Base-by-base conservation (phyloP, 2,888 invertebrate genomes). In the Drosophila tripunctata region DNA sequence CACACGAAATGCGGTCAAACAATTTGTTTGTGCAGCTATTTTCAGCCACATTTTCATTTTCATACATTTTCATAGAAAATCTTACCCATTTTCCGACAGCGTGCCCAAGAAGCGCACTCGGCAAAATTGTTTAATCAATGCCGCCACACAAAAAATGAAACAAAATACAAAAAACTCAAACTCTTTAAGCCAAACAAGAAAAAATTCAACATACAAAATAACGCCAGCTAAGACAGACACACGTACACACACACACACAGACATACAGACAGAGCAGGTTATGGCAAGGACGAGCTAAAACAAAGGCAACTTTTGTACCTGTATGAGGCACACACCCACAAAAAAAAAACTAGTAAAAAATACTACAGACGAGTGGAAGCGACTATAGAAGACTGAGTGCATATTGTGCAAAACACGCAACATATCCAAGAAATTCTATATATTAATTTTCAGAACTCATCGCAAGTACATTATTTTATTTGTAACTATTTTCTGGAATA, bases 1-100 rank as follows among this genome's bases (percentile, higher is more conserved):
- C 66, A 60, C 67, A 75, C n/a, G n/a, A 75, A 81, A 78, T 86
- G 81, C 81, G 81, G 81, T 81, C 81, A 81, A 81, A 81, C 81
- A 75, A 81, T 87, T 78, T 82, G 79, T 81, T 82, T 85, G 66
- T 66, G 66, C 54, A 41, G 68, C 86, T 85, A 80, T 85, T 80
- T 85, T 82, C 61, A 52, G 36, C 21, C 33, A 67, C 36, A 56
- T 35, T 62, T 50, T 57, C 14, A 45, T 67, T n/a, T n/a, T n/a
- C n/a, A n/a, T n/a, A n/a, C n/a, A n/a, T n/a, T n/a, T n/a, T n/a
- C n/a, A n/a, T n/a, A n/a, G 33, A 56, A 27, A 27, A 27, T 27
- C 8, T 27, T 27, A 8, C 8, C 27, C 8, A 27, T 27, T 27
- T 27, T 27, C 27, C 10, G 27, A 10, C 27, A n/a, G n/a, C n/a